Evolutionary conservation across 2,113 vertebrate genomes (phyloP).

Genomic region (Psittacula cyanocephala): DNA sequence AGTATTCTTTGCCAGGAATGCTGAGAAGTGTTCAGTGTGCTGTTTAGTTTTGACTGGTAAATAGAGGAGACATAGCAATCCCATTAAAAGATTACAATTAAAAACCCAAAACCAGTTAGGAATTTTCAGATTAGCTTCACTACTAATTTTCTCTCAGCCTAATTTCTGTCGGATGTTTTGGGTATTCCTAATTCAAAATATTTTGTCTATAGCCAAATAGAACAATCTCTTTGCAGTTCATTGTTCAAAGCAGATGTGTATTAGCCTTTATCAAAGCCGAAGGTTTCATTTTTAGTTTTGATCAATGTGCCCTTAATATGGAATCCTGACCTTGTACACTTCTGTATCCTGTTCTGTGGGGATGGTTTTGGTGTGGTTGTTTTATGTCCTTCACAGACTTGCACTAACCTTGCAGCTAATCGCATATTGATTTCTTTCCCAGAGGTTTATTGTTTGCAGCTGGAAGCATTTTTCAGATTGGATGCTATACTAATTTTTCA

Average conservation of each 20-base stretch:
- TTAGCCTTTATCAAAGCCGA: neutral
- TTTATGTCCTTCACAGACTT: neutral
- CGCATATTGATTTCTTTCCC: constrained; percentile 33
- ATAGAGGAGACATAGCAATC: neutral
- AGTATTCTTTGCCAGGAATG: neutral
- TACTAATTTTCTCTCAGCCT: neutral
- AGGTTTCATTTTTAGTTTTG: neutral
- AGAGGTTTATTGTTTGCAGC: constrained; percentile 21
- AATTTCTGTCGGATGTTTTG: neutral
- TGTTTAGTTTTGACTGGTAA: neutral
- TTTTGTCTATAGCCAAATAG: neutral
- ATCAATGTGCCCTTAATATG: neutral
- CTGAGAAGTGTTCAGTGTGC: neutral
- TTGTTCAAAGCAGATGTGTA: neutral
- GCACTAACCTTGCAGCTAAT: constrained; percentile 16
- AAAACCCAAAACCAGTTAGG: neutral
- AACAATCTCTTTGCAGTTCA: neutral
- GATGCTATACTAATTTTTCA: neutral
- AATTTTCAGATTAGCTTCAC: neutral
- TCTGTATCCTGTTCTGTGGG: constrained; percentile 2
- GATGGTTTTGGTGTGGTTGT: neutral
- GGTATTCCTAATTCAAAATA: neutral
- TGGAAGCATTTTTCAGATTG: constrained; percentile 35
- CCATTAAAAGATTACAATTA: neutral
- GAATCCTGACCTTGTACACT: neutral